These are phyloP conservation scores for Lysandra coridon DNA, from an alignment of 2,888 invertebrate genomes.

Conservation along the genomic window DNA sequence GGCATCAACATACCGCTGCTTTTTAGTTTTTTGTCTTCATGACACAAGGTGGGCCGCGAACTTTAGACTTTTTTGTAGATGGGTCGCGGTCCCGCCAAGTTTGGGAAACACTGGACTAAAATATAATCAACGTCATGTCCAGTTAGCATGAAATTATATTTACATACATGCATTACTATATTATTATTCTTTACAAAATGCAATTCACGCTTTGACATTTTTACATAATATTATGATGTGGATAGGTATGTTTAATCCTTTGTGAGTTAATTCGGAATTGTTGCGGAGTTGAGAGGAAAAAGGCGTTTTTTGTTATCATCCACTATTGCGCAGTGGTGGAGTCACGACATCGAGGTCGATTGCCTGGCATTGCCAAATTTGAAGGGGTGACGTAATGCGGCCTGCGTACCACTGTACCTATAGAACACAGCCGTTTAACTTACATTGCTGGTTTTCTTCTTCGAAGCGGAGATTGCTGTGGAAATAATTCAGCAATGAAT, in stretches of 20 bases:
- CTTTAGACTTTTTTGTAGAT: too few species aligned
- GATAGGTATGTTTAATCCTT: background rate
- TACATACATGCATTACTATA: background rate
- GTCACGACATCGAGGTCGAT: constrained; percentile 62
- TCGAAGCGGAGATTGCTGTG: background rate
- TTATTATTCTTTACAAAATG: background rate
- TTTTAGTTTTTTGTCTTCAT: too few species aligned
- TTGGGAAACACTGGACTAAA: too few species aligned
- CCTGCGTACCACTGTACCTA: constrained; percentile 22
- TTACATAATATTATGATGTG: background rate
- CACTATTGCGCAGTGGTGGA: constrained; percentile 47
- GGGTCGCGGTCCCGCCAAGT: too few species aligned
- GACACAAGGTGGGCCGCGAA: too few species aligned
- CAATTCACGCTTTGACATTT: background rate
- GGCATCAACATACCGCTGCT: too few species aligned
- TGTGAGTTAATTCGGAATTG: background rate
- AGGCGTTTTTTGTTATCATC: constrained; percentile 40
- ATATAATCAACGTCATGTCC: background rate
- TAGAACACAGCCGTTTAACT: constrained; percentile 24
- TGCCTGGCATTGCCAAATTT: constrained; percentile 72
- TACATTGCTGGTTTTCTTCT: background rate
- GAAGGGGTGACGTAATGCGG: constrained; percentile 57
- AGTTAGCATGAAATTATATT: background rate
- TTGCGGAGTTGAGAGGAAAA: constrained; percentile 13
- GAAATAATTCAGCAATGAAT: background rate